Evolutionary conservation across 2,797 vertebrate species (phyloP).

Genomic region (Epinephelus awoara): DNA sequence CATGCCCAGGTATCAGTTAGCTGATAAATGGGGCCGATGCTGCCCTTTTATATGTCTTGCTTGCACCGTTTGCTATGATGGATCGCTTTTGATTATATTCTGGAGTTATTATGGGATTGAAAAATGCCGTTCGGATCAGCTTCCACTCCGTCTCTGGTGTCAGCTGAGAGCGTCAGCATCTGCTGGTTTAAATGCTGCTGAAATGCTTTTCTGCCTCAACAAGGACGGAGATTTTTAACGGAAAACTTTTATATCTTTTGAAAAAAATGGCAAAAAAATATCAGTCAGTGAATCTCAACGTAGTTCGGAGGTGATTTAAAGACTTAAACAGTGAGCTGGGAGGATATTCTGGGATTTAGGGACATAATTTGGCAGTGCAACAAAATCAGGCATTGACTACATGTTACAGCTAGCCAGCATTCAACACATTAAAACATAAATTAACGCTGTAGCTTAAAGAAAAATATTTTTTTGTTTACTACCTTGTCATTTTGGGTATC

Average conservation of each 20-base stretch:
- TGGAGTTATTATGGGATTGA: neutral
- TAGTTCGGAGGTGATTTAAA: neutral
- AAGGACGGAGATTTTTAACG: neutral
- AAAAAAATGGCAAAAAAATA: neutral
- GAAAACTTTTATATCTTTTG: neutral
- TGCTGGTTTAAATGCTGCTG: neutral
- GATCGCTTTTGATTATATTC: slow-evolving; percentile 28
- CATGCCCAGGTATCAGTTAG: slow-evolving; percentile 6
- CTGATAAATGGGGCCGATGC: slow-evolving; percentile 30
- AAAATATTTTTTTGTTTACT: neutral
- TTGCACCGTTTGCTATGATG: neutral
- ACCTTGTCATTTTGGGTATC: too few species aligned
- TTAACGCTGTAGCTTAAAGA: neutral
- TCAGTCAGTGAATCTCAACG: neutral
- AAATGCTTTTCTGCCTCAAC: neutral
- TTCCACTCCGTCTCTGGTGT: slow-evolving; percentile 9
- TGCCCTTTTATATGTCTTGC: neutral
- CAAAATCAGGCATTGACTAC: neutral
- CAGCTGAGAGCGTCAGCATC: neutral
- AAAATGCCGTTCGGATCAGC: neutral
- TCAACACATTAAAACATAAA: too few species aligned
- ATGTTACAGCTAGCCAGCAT: neutral
- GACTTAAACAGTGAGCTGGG: neutral
- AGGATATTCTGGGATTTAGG: neutral
- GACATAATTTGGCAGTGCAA: neutral